These are phyloP conservation scores for Ypsolopha scabrella DNA, from an alignment of 2,888 invertebrate species.

Conservation along the genomic window DNA sequence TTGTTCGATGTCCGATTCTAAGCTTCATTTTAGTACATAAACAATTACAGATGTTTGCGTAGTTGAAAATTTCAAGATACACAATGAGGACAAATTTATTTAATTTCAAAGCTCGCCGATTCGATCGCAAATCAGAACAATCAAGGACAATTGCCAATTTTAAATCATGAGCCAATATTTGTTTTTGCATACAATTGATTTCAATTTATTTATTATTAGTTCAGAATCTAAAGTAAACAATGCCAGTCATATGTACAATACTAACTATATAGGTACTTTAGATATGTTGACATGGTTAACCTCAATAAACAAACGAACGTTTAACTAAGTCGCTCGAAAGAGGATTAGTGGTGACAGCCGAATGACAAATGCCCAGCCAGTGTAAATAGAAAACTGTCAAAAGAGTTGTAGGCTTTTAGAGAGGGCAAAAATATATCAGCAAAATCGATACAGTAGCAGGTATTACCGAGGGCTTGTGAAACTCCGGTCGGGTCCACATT, in stretches of 20 bases:
- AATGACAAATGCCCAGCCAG: not conserved
- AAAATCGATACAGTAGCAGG: not conserved
- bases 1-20: not conserved
- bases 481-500: not conserved
- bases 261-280: not conserved
- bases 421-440: not conserved
- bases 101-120: too few relatives aligned
- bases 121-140: too few relatives aligned
- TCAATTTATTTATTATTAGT: slow-evolving; percentile 8
- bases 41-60: not conserved
- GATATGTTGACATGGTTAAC: not conserved
- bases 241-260: not conserved
- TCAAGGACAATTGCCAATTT: too few relatives aligned
- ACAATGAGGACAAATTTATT: too few relatives aligned
- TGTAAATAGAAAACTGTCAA: not conserved
- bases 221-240: too few relatives aligned
- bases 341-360: slow-evolving; percentile 2
- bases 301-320: not conserved
- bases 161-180: too few relatives aligned
- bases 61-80: too few relatives aligned
- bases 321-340: not conserved
- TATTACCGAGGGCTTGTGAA: not conserved
- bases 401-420: not conserved
- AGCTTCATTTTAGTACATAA: not conserved
- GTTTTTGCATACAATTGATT: slow-evolving; percentile 11